Percentiles rank a stretch among this genome's conserved stretches.
Conservation (phyloP, 2,113 vertebrate genomes). For the Cyprinodon variegatus region DNA sequence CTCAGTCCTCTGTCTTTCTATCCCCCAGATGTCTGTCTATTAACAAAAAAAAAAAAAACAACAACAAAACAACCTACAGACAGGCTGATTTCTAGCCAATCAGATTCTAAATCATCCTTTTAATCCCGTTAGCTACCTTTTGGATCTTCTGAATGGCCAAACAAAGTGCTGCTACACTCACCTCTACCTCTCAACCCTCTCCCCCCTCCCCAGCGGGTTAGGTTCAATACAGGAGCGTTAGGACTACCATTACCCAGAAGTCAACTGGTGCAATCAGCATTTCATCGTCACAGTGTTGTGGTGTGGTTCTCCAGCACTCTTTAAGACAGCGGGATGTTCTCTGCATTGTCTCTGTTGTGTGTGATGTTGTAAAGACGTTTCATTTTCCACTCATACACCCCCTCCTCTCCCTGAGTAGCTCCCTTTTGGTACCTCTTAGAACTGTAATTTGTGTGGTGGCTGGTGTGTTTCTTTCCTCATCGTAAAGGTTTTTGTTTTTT, state of each 20-base stretch:
- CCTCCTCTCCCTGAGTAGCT: constrained; percentile 38
- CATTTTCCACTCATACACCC: constrained; percentile 64
- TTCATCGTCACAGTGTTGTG: constrained; percentile 73
- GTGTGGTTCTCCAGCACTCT: constrained; percentile 75
- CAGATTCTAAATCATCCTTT: constrained; percentile 11
- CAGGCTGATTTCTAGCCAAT: constrained; percentile 49
- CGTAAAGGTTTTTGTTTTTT: constrained; percentile 66
- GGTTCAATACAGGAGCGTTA: constrained; percentile 73
- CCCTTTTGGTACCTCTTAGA: constrained; percentile 63
- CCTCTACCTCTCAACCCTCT: constrained; percentile 76
- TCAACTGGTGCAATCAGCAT: constrained; percentile 66
- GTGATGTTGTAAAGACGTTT: constrained; percentile 68
- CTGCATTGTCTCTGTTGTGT: constrained; percentile 74
- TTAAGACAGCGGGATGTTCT: constrained; percentile 66
- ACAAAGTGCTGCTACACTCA: constrained; percentile 71
- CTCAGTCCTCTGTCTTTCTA: constrained; percentile 73
- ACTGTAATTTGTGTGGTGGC: constrained; percentile 74
- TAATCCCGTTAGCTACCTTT: constrained; percentile 34
- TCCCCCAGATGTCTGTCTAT: constrained; percentile 71
- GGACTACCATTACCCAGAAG: constrained; percentile 72
- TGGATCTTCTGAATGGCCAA: constrained; percentile 64
- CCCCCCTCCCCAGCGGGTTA: constrained; percentile 71
- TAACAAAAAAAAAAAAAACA: not conserved
- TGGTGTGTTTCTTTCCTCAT: constrained; percentile 72
- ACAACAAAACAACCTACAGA: constrained; percentile 36